phyloP scores from a whole-genome alignment of 2,113 vertebrate genomes.

The Entosphenus tridentatus region DNA sequence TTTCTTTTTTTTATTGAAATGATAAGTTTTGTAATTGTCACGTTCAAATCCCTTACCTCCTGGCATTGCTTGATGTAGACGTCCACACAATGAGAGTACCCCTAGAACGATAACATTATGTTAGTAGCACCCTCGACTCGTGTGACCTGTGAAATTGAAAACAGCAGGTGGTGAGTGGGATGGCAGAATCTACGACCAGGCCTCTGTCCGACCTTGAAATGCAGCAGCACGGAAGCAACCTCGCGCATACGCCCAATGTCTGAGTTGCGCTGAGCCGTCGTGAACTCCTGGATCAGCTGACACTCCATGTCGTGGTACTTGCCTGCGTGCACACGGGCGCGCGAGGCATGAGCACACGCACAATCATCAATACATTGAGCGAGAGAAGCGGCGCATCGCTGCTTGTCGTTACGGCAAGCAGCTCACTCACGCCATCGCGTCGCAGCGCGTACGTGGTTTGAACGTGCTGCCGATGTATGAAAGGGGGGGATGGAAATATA shows the following conservation, averaged over 20 bases:
- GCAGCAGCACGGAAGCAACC: slow-evolving; percentile 82
- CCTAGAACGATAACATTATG: slow-evolving; percentile 24
- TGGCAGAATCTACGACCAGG: too few species aligned
- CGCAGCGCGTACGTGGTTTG: too few species aligned
- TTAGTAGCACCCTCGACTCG: too few species aligned
- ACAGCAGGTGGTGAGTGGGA: neutral
- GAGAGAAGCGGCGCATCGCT: neutral
- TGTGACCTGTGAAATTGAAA: neutral
- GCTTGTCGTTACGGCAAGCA: too few species aligned
- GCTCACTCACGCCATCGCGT: too few species aligned
- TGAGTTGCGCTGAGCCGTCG: slow-evolving; percentile 58
- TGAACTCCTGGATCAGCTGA: slow-evolving; percentile 94
- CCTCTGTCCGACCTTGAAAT: slow-evolving; percentile 59
- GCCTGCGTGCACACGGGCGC: slow-evolving; percentile 25
- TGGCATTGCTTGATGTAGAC: slow-evolving; percentile 99
- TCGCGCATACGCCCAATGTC: slow-evolving; percentile 93
- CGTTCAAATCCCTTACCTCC: slow-evolving; percentile 37
- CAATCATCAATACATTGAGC: neutral
- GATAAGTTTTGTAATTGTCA: too few species aligned
- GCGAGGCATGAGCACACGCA: neutral
- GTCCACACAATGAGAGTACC: slow-evolving; percentile 94
- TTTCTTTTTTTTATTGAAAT: too few species aligned
- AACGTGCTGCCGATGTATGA: too few species aligned
- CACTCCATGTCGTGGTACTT: slow-evolving; percentile 98
- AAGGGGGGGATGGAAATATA: too few species aligned